Conservation (phyloP, 2,888 invertebrate genomes). For the Crossocerus cetratus region DNA sequence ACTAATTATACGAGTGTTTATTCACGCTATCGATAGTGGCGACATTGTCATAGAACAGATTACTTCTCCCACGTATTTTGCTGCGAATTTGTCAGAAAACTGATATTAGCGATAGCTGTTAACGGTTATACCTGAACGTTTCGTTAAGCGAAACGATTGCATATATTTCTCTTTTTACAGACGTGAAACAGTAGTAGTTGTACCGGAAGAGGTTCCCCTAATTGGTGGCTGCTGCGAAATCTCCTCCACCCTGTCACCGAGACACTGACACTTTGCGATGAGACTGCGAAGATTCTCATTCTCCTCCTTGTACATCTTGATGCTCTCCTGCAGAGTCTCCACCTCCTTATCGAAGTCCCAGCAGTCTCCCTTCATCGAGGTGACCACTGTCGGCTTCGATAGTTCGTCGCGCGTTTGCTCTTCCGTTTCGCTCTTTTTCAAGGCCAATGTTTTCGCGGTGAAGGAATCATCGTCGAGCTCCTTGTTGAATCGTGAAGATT, state of each 20-base stretch:
- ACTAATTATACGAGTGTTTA: too few species aligned
- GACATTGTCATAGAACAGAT: too few species aligned
- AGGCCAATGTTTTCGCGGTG: too few species aligned
- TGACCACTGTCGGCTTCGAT: not conserved
- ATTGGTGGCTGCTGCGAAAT: constrained; percentile 27
- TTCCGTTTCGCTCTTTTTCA: too few species aligned
- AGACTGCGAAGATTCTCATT: constrained; percentile 40
- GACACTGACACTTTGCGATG: constrained; percentile 31
- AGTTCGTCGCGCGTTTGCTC: not conserved
- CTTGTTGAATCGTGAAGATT: too few species aligned
- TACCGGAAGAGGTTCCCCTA: constrained; percentile 41
- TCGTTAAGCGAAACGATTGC: too few species aligned
- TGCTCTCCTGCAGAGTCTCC: constrained; percentile 30
- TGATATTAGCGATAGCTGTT: too few species aligned
- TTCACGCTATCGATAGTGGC: too few species aligned
- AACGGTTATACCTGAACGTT: too few species aligned
- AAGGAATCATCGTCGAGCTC: too few species aligned
- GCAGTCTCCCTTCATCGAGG: not conserved
- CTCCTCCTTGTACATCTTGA: constrained; percentile 34
- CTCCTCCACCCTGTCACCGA: constrained; percentile 8
- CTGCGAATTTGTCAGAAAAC: too few species aligned
- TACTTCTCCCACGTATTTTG: too few species aligned
- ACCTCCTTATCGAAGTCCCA: constrained; percentile 15
- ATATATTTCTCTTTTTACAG: not conserved
- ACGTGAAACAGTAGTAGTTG: not conserved